Percentiles rank a stretch among this genome's conserved stretches.
These are phyloP conservation scores for Siphlonurus alternatus DNA, from an alignment of 2,888 invertebrate species.

Conservation along the genomic window DNA sequence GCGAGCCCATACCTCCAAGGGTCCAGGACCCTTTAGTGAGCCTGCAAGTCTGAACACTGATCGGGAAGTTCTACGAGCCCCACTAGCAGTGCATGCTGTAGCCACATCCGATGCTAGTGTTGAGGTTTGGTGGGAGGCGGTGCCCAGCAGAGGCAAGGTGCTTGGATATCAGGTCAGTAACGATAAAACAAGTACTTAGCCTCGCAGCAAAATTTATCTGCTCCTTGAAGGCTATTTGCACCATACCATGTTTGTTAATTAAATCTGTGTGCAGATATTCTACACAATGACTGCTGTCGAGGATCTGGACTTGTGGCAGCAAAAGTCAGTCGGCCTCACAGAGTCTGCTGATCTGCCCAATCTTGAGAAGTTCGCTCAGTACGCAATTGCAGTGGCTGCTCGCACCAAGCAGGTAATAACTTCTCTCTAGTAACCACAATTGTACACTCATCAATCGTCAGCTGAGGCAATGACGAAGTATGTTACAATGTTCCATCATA, in stretches of 20 bases:
- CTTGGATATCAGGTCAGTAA: conserved; percentile 22
- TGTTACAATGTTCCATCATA: too few species aligned
- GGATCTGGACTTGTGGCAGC: conserved; percentile 25
- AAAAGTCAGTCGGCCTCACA: conserved; percentile 23
- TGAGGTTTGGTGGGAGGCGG: conserved; percentile 26
- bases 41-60: conserved; percentile 24
- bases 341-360: conserved; percentile 24
- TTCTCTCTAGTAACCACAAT: too few species aligned
- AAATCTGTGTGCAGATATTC: conserved; percentile 20
- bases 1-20: conserved; percentile 31
- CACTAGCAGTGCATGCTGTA: conserved; percentile 21
- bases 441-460: too few species aligned
- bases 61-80: conserved; percentile 26
- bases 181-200: neutral
- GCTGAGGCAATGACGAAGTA: too few species aligned
- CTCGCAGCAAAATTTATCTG: neutral
- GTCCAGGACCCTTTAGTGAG: conserved; percentile 32
- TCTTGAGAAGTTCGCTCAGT: conserved; percentile 24
- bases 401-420: conserved; percentile 20
- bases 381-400: conserved; percentile 26
- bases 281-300: conserved; percentile 24
- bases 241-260: too few species aligned
- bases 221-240: neutral
- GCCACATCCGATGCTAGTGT: conserved; percentile 29
- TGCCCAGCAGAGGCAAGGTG: conserved; percentile 21